Base-by-base conservation (phyloP, 2,888 invertebrate genomes). In the Parelbella ahira region DNA sequence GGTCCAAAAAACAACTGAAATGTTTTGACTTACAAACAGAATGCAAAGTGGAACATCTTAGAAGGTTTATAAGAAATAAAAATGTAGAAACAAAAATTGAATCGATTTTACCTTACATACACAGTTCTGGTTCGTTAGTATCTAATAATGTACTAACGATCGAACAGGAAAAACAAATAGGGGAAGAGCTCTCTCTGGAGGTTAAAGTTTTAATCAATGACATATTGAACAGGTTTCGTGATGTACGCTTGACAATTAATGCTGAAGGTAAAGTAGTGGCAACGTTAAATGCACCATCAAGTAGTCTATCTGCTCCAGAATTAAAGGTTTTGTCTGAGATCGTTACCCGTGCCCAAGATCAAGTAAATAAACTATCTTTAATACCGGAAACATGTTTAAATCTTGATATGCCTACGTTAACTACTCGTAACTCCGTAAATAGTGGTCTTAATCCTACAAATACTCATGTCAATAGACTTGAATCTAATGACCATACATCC, bases 251-350 rank as follows among this genome's bases (percentile, higher is more conserved):
- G 1, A 49, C 44, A 5, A 45, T 60, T 9, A 51, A 55, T 12
- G 19, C 38, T 2, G 36, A 49, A 1, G 49, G 49, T 2, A 44
- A 46, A 48, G 50, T 55, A 8, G 23, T 50, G 9, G 59, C 56
- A 1, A 42, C 49, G 20, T 38, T 57, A 7, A 50, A 44, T 11
- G 48, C 46, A 3, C 50, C 56, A 6, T 43, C 54, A 5, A 48
- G 44, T 20, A 47, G 27, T 5, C 42, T 66, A 6, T 33, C 56
- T 7, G 48, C 51, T 4, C 39, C 32, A 3, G 60, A 63, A 43
- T 37, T 65, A 3, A 57, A 54, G 49, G 52, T 59, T 7, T 47
- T 66, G 0, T 51, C 59, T 8, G 49, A 53, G 10, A 55, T 62
- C 27, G 46, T 65, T 3, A 21, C 44, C 2, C 47, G 49, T 21